Evolutionary conservation across 2,888 invertebrate genomes (phyloP), one percentile per base, ranked within the genome.

Genomic region (Cepaea hortensis): DNA sequence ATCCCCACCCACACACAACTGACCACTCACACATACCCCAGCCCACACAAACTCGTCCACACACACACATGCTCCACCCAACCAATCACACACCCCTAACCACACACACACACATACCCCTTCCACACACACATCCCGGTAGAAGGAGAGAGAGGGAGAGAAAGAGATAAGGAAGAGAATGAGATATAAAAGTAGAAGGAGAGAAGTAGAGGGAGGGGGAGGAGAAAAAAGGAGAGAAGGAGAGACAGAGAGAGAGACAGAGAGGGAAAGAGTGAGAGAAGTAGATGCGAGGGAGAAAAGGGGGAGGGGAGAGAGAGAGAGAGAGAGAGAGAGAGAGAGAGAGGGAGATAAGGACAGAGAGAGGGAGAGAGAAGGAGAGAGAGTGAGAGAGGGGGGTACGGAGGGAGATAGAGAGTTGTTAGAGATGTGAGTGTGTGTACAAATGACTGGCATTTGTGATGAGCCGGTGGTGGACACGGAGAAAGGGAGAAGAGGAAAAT

Each of bases 81-180:
- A 35, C 35, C 35, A 35, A 35, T 35, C 35, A 35, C 35, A 35
- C 35, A 35, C 35, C 35, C 35, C 35, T 1, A 35, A 35, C 35
- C 35, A 35, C 35, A 35, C 35, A 35, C 35, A 35, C 35, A 35
- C 35, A 35, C 35, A 35, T 35, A 35, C 35, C 35, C 35, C 35
- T 35, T 1, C 35, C 1, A 35, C 35, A 35, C 35, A 35, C 35
- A 35, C 35, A 35, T 18, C 15, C 20, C 15, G 62, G 65, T 13
- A 61, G 81, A 61, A 62, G 48, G 62, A 81, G 62, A 81, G 81
- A 61, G 81, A 81, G 81, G 61, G 81, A 62, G 62, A 61, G 81
- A 81, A 23, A 61, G 72, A 81, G 81, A 61, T 55, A 81, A 50
- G 35, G 81, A 61, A 50, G 50, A 50, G 50, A 23, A 61, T n/a